These are phyloP conservation scores for Clarias fuscus DNA, from an alignment of 2,797 vertebrate species.

Conservation along the genomic window DNA sequence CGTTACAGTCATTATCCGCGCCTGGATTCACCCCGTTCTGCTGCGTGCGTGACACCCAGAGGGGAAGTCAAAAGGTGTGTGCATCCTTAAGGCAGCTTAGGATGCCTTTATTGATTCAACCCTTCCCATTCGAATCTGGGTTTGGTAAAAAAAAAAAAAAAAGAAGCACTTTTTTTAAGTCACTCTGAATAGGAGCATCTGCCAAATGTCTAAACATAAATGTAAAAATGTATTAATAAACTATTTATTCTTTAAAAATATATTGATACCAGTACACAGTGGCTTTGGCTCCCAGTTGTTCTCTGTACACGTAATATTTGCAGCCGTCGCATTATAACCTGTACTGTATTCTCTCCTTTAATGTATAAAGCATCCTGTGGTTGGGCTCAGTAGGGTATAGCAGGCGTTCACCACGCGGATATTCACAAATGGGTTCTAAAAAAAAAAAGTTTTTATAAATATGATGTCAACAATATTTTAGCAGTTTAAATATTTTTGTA, in stretches of 20 bases:
- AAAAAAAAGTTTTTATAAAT: background rate
- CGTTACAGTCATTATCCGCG: too few species aligned
- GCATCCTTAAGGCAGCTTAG: too few species aligned
- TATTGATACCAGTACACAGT: constrained; percentile 47
- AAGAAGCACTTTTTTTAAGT: too few species aligned
- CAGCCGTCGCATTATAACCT: rapidly evolving
- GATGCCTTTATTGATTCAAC: too few species aligned
- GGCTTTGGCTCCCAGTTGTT: constrained; percentile 59
- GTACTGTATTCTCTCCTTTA: background rate
- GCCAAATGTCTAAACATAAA: too few species aligned
- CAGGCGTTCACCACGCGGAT: rapidly evolving
- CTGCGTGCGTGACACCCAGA: too few species aligned
- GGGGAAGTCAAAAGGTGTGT: too few species aligned
- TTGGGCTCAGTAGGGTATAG: rapidly evolving
- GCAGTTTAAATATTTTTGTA: background rate
- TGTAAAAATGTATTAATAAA: background rate
- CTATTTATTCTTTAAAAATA: too few species aligned
- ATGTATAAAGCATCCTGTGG: background rate
- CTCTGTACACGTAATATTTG: constrained; percentile 39
- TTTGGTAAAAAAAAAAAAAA: too few species aligned
- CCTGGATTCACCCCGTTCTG: too few species aligned
- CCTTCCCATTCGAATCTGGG: too few species aligned
- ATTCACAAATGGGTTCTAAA: constrained; percentile 61
- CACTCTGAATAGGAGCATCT: background rate
- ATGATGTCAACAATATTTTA: constrained; percentile 41